Evolutionary conservation across 2,888 invertebrate species (phyloP), one percentile per base, ranked within the genome.

Genomic region (Globia sparganii): DNA sequence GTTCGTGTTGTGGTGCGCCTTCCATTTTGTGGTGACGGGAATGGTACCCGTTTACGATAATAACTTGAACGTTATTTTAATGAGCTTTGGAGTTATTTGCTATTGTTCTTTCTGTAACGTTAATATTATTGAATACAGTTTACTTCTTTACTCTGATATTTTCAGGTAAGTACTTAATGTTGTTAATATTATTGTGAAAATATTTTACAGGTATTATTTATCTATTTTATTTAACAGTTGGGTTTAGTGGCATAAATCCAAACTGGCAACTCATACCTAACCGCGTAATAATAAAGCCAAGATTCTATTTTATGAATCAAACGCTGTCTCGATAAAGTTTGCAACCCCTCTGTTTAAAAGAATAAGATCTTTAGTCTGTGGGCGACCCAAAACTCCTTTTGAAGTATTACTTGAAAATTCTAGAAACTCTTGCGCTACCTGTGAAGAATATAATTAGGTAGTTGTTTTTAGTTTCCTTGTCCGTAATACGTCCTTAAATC

Each of bases 51-150:
- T 43, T 61, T 80, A 59, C 46, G n/a, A 69, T 69, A 70, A 61
- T 79, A 62, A 73, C 62, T 64, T 68, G 37, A 58, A 64, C 25
- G 80, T 78, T 65, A 71, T 65, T 78, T 78, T 78, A 78, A 78
- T 78, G 72, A 49, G 65, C 31, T 78, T 71, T 71, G 71, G 18
- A 40, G 43, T 64, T 31, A 25, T 49, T 74, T 73, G 43, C 43
- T 64, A 34, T 40, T 31, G 8, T 58, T 58, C 5, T 3, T 64
- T 58, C 11, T 56, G 11, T 43, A 53, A 25, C 3, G n/a, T 40
- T 18, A 28, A 37, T 53, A 25, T 49, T 11, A 34, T 65, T 65
- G 9, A 62, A 53, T n/a, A 31, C 31, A 34, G 49, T 49, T 59
- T 18, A 37, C n/a, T 28, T 64, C 25, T 43, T 53, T 64, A 43